Conservation (phyloP, 1,140 invertebrate species). For the Dendroctonus valens region DNA sequence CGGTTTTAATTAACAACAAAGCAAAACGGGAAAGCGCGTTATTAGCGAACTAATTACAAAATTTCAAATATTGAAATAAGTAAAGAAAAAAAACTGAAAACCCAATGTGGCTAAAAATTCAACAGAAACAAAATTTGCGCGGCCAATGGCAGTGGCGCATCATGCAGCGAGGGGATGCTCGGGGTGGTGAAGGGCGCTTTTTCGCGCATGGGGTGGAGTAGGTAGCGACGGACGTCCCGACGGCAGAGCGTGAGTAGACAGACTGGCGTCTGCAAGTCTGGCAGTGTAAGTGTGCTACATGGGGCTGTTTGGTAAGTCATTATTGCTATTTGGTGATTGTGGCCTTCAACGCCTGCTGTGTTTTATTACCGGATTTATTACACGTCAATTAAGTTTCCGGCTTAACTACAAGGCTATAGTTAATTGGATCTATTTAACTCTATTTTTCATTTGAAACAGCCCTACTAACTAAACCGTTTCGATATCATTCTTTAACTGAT, state of each 20-base stretch:
- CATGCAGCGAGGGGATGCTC: conserved; percentile 38
- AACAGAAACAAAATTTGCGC: conserved; percentile 39
- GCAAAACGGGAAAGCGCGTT: too few relatives aligned
- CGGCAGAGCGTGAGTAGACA: conserved; percentile 54
- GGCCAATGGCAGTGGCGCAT: conserved; percentile 40
- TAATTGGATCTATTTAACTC: conserved; percentile 21
- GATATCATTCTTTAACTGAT: neutral
- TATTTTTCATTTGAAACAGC: conserved; percentile 1
- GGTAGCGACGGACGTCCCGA: conserved; percentile 55
- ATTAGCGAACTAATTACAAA: conserved; percentile 17
- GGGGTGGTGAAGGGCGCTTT: conserved; percentile 44
- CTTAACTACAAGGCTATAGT: conserved; percentile 10
- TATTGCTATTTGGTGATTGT: conserved; percentile 33
- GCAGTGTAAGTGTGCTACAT: conserved; percentile 36
- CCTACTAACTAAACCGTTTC: too few relatives aligned
- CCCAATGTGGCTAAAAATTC: conserved; percentile 26
- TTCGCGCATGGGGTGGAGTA: conserved; percentile 53
- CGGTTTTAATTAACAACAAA: too few relatives aligned
- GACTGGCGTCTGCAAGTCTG: conserved; percentile 54
- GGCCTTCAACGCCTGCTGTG: conserved; percentile 15
- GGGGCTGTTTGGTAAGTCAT: conserved; percentile 36
- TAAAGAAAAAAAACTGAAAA: conserved; percentile 29
- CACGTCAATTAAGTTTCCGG: conserved; percentile 17
- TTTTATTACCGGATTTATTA: conserved; percentile 17
- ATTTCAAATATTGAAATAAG: conserved; percentile 26